Evolutionary conservation across 2,797 vertebrate genomes (phyloP).

Genomic region (Sebastes miniatus): DNA sequence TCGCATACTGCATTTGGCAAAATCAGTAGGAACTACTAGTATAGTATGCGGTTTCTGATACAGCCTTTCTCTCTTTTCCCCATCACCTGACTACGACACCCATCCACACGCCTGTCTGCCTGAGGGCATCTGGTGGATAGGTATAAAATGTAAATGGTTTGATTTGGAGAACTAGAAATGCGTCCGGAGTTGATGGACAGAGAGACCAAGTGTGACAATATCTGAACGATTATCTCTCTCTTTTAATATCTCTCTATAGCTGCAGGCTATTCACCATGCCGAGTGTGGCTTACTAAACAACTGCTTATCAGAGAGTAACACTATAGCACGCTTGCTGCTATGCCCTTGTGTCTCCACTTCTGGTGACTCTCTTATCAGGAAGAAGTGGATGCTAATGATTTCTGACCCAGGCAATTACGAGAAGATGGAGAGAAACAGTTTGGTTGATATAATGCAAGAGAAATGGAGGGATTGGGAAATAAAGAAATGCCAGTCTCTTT

Average conservation of each 20-base stretch:
- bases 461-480: background rate
- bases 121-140: background rate
- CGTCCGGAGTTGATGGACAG: background rate
- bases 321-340: background rate
- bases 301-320: slow-evolving; percentile 1
- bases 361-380: slow-evolving; percentile 32
- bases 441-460: background rate
- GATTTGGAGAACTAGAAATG: background rate
- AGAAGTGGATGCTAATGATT: slow-evolving; percentile 30
- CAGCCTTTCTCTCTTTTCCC: too few relatives aligned
- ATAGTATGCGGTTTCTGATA: too few relatives aligned
- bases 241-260: background rate
- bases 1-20: too few relatives aligned
- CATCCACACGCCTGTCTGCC: background rate
- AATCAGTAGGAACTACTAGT: too few relatives aligned
- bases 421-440: background rate
- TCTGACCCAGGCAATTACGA: slow-evolving; percentile 16
- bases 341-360: slow-evolving; percentile 24
- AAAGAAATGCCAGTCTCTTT: background rate
- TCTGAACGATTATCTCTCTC: background rate
- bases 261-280: background rate
- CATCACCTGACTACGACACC: fast-evolving
- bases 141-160: background rate
- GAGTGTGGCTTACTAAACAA: background rate
- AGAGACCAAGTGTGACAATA: background rate